phyloP scores from a whole-genome alignment of 2,797 vertebrate genomes.

The Aeoliscus strigatus region DNA sequence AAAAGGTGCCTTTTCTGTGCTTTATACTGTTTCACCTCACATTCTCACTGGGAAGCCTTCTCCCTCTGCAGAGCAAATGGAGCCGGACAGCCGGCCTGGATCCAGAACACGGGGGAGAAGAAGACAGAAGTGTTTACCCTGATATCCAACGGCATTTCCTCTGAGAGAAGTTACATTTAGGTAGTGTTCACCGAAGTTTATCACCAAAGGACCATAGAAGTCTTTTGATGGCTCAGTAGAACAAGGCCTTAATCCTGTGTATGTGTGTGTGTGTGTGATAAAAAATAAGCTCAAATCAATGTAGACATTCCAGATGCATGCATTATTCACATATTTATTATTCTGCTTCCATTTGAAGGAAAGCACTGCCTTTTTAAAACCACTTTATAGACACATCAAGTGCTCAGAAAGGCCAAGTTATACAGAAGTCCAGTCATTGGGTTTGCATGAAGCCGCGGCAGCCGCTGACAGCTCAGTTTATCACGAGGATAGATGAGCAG shows the following conservation, averaged over 20 bases:
- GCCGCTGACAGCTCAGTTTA: conserved; percentile 53
- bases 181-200: conserved; percentile 31
- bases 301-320: neutral
- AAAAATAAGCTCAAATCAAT: neutral
- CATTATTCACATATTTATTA: conserved; percentile 8
- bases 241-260: conserved; percentile 13
- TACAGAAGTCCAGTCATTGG: conserved; percentile 41
- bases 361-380: conserved; percentile 18
- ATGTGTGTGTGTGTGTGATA: too few relatives aligned
- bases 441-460: conserved; percentile 35
- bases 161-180: conserved; percentile 34
- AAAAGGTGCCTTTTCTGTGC: conserved; percentile 26
- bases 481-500: conserved; percentile 57
- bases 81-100: conserved; percentile 28
- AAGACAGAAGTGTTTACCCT: conserved; percentile 34
- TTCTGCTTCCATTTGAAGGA: conserved; percentile 17
- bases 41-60: conserved; percentile 17
- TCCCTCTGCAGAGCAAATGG: conserved; percentile 27
- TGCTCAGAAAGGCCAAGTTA: conserved; percentile 48
- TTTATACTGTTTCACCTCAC: conserved; percentile 28
- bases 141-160: conserved; percentile 38
- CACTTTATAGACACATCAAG: conserved; percentile 47
- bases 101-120: conserved; percentile 18
- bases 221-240: conserved; percentile 40
- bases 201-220: conserved; percentile 42